Evolutionary conservation across 1,140 invertebrate species (phyloP).

Genomic region (Bombus waltoni): DNA sequence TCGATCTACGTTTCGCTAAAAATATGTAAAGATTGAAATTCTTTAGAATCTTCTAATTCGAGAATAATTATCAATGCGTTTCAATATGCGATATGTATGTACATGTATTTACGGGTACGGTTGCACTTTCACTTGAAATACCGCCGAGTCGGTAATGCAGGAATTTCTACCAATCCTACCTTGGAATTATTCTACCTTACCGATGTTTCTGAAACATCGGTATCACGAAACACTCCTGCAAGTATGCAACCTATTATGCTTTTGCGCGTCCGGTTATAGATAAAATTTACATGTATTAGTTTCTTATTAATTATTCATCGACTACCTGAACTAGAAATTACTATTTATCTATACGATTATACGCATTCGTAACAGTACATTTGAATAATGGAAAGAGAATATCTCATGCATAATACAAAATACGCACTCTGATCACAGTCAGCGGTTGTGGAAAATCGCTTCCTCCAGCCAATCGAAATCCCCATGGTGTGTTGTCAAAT

Average conservation of each 20-base stretch:
- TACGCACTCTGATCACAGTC: slow-evolving; percentile 91
- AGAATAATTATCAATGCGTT: not conserved
- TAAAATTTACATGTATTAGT: no score
- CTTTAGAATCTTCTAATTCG: not conserved
- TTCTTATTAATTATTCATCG: not conserved
- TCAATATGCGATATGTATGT: not conserved
- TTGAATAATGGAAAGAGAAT: not conserved
- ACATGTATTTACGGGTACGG: no score
- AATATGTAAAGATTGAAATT: not conserved
- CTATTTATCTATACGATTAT: not conserved
- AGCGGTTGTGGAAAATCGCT: slow-evolving; percentile 91
- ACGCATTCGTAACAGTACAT: not conserved
- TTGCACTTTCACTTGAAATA: not conserved
- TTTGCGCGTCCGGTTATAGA: not conserved
- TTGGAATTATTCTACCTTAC: not conserved
- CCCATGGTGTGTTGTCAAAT: slow-evolving; percentile 90
- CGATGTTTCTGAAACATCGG: not conserved
- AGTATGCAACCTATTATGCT: not conserved
- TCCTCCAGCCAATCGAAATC: slow-evolving; percentile 93
- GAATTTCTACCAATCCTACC: not conserved
- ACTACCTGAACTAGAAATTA: no score
- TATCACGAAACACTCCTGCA: not conserved
- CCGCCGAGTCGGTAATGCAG: not conserved
- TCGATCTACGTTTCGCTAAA: not conserved
- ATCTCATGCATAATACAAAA: not conserved